phyloP scores from a whole-genome alignment of 2,797 vertebrate genomes.

The Alcedo atthis region DNA sequence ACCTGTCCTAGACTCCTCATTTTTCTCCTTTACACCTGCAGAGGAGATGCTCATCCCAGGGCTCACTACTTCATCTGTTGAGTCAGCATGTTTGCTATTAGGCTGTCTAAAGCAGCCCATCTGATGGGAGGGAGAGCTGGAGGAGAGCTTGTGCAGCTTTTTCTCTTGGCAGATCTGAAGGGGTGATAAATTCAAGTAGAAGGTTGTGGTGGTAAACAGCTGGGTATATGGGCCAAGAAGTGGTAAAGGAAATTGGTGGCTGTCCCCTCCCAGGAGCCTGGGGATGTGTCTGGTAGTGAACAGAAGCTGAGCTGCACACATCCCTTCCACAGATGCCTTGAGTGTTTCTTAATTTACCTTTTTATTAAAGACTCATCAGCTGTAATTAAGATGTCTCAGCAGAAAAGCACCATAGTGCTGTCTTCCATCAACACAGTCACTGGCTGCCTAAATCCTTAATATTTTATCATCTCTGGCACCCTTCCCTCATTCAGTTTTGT shows the following conservation, averaged over 20 bases:
- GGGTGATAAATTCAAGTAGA: background rate
- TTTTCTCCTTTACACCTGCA: background rate
- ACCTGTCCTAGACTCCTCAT: background rate
- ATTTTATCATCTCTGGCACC: background rate
- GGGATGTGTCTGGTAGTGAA: background rate
- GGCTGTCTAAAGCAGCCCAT: background rate
- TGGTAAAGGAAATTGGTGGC: background rate
- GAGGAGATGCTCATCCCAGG: background rate
- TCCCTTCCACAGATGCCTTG: background rate
- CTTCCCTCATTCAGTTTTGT: background rate
- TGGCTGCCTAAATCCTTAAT: background rate
- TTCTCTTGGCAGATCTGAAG: conserved; percentile 3
- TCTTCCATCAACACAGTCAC: background rate
- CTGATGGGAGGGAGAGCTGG: background rate
- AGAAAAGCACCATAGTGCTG: background rate
- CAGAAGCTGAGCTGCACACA: background rate
- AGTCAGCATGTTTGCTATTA: background rate
- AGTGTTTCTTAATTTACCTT: background rate
- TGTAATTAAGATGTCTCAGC: background rate
- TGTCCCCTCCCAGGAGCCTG: background rate
- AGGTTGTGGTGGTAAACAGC: background rate
- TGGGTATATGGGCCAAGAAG: background rate
- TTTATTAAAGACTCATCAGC: background rate
- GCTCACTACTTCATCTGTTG: background rate
- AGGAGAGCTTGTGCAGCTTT: background rate